These are phyloP conservation scores for Acipenser ruthenus DNA, from an alignment of 2,797 vertebrate species.

Conservation along the genomic window DNA sequence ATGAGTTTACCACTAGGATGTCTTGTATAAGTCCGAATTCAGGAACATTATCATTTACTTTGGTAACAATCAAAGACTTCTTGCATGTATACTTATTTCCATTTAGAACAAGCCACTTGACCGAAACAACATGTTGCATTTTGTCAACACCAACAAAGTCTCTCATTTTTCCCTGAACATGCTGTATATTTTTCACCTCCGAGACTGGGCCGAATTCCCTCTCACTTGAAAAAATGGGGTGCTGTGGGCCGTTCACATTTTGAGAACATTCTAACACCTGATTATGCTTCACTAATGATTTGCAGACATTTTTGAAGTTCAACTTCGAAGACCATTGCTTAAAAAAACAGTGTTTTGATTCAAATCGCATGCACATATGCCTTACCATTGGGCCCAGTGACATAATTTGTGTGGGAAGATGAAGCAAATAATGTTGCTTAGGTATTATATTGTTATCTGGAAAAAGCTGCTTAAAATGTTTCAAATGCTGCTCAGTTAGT, in stretches of 20 bases:
- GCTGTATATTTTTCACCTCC: too few relatives aligned
- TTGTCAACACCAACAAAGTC: too few relatives aligned
- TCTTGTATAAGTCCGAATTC: slow-evolving; percentile 28
- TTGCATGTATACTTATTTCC: slow-evolving; percentile 19
- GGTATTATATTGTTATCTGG: slow-evolving; percentile 21
- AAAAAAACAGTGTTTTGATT: slow-evolving; percentile 25
- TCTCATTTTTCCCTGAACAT: too few relatives aligned
- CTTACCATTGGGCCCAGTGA: slow-evolving; percentile 19
- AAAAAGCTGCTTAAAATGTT: slow-evolving; percentile 19
- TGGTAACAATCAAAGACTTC: slow-evolving; percentile 24
- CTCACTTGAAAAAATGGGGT: slow-evolving; percentile 23
- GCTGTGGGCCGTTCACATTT: slow-evolving; percentile 17
- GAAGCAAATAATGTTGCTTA: slow-evolving; percentile 28
- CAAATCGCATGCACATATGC: slow-evolving; percentile 25
- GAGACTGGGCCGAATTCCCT: slow-evolving; percentile 22
- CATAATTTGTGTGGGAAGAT: slow-evolving; percentile 19
- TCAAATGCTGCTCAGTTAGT: slow-evolving; percentile 8
- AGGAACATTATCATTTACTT: slow-evolving; percentile 25
- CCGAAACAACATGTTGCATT: too few relatives aligned
- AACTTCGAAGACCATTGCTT: slow-evolving; percentile 23
- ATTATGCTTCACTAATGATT: slow-evolving; percentile 22
- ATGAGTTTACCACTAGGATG: slow-evolving; percentile 19
- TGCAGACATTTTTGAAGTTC: slow-evolving; percentile 26
- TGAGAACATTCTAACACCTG: slow-evolving; percentile 24
- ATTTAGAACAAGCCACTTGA: too few relatives aligned